phyloP scores from a whole-genome alignment of 2,888 invertebrate species.

The Hypena proboscidalis region DNA sequence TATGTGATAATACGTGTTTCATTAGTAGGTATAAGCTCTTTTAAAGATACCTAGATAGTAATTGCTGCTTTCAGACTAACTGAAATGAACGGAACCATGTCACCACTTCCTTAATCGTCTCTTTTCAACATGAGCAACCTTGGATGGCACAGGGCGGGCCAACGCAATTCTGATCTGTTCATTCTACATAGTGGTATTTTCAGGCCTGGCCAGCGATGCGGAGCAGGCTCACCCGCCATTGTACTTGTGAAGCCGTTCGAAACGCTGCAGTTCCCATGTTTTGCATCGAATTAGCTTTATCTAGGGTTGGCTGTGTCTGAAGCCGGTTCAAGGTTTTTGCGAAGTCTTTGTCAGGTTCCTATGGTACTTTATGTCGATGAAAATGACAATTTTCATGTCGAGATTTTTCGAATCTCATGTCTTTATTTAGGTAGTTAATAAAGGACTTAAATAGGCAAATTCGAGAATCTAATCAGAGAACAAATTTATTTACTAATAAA shows the following conservation, averaged over 20 bases:
- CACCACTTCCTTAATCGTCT: conserved; percentile 11
- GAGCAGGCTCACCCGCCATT: conserved; percentile 77
- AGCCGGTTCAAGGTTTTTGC: conserved; percentile 29
- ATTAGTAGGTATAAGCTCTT: not conserved
- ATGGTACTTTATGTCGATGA: not conserved
- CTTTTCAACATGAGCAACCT: conserved; percentile 34
- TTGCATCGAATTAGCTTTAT: conserved; percentile 63
- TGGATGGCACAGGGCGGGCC: conserved; percentile 47
- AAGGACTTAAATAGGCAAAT: too few relatives aligned
- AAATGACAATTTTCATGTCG: not conserved
- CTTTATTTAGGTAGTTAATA: too few relatives aligned
- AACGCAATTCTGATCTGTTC: conserved; percentile 30
- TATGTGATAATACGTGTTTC: conserved; percentile 8
- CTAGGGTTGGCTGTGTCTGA: conserved; percentile 42
- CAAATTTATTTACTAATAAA: too few relatives aligned
- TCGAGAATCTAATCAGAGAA: too few relatives aligned
- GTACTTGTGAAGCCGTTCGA: conserved; percentile 76
- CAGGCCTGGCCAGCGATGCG: conserved; percentile 68
- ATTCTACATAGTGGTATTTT: conserved; percentile 46
- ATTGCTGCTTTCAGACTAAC: not conserved
- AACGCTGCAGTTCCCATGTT: conserved; percentile 74
- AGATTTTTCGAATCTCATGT: too few relatives aligned
- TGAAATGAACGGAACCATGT: not conserved
- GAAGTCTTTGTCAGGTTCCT: conserved; percentile 13
- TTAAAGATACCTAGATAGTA: not conserved